Evolutionary conservation across 2,888 invertebrate genomes (phyloP), one percentile per base, ranked within the genome.

Genomic region (Aplocera efformata): DNA sequence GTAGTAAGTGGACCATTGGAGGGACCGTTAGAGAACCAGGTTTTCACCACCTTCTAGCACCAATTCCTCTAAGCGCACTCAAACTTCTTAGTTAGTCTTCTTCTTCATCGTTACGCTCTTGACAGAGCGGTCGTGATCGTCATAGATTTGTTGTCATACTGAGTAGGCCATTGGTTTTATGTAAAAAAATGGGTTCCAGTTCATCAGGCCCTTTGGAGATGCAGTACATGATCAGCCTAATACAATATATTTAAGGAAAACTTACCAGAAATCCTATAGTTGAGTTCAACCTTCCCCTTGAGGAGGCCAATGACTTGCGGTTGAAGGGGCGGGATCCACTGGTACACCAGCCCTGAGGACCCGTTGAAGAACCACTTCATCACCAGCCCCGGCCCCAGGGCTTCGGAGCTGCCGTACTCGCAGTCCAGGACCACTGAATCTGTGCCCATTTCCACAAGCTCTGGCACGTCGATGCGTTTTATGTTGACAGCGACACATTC

Each of bases 281-380:
- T 67, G 45, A 82, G 65, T 37, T 88, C 88, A 31, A 86, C 79
- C 60, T 81, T 85, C 24, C 84, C 88, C 57, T 88, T 88, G 32
- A 88, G 64, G 26, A 86, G 70, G 39, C 88, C 88, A 23, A 88
- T 74, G 36, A 81, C 82, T 59, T 88, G 86, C 20, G 88, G 88
- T 41, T 68, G 65, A 50, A 73, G 53, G 0, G 88, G 85, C 6
- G 88, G 88, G 53, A 88, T 88, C 88, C 88, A 88, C 51, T 88
- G 88, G 58, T 86, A 88, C 25, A 88, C 84, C 20, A 85, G 63
- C 2, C 83, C 82, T 0, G 81, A 70, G 17, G 84, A 78, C 1
- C 84, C 76, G 56, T 86, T 86, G 63, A 85, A 86, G 66, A 88
- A 88, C 88, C 88, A 88, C 61, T 88, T 88, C 60, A 88, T 68